Percentiles rank a stretch among this genome's conserved stretches.
These are phyloP conservation scores for Halictus quadricinctus DNA, from an alignment of 2,888 invertebrate species.

Conservation along the genomic window DNA sequence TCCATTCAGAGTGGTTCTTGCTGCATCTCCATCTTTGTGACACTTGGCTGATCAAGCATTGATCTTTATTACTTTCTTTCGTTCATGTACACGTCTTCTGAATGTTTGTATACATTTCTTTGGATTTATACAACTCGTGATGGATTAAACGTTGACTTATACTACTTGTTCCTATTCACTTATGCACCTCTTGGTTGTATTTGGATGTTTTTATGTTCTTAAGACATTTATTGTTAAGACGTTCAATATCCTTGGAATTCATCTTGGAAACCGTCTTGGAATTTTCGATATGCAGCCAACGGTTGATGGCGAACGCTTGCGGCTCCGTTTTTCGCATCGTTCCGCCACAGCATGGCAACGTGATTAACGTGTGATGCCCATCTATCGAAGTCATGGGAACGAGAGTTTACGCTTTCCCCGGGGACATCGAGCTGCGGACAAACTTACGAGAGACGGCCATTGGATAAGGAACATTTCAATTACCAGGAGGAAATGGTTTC, in stretches of 20 bases:
- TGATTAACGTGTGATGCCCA: slow-evolving; percentile 21
- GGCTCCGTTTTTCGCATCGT: neutral
- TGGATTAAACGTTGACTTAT: neutral
- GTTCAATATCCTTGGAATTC: too few relatives aligned
- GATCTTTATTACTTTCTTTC: neutral
- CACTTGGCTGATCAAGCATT: neutral
- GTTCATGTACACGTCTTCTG: neutral
- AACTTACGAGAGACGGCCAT: slow-evolving; percentile 49
- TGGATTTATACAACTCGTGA: neutral
- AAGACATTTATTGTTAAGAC: neutral
- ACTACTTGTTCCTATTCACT: neutral
- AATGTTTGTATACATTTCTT: neutral
- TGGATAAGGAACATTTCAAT: slow-evolving; percentile 77
- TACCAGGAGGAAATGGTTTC: slow-evolving; percentile 80
- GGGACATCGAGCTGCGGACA: slow-evolving; percentile 42
- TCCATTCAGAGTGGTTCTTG: neutral
- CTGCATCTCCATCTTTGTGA: neutral
- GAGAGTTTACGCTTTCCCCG: slow-evolving; percentile 65
- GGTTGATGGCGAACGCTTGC: neutral
- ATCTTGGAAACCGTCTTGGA: neutral
- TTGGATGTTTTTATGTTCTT: neutral
- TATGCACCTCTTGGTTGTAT: neutral
- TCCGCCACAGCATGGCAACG: neutral
- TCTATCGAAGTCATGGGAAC: slow-evolving; percentile 10
- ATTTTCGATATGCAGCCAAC: neutral